Percentiles rank a stretch among this genome's conserved stretches.
These are phyloP conservation scores for Antheraea yamamai DNA, from an alignment of 2,888 invertebrate species.

Conservation along the genomic window DNA sequence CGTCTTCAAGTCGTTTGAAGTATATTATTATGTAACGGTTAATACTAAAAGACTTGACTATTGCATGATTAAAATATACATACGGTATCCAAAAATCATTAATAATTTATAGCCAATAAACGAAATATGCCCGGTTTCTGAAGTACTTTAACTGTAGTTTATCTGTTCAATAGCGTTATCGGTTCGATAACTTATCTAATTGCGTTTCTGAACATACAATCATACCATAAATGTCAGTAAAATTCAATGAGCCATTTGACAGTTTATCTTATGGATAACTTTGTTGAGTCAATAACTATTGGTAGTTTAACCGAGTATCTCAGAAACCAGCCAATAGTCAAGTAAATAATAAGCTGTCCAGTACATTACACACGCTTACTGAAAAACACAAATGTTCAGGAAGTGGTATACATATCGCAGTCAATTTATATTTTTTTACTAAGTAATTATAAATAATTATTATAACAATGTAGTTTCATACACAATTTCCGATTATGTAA, in stretches of 20 bases:
- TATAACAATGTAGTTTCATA: neutral
- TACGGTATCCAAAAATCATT: neutral
- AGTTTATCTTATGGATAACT: no score
- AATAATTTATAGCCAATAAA: neutral
- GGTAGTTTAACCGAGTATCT: no score
- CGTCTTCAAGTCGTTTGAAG: no score
- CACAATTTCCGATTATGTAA: constrained; percentile 4
- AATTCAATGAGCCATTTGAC: no score
- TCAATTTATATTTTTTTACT: neutral
- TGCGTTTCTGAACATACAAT: no score
- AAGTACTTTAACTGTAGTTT: no score
- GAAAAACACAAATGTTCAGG: neutral
- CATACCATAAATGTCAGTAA: no score
- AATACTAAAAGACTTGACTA: neutral
- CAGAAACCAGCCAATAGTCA: neutral
- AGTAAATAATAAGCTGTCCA: neutral
- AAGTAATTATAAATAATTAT: neutral
- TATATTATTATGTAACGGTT: neutral
- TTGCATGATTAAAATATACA: neutral
- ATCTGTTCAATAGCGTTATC: no score
- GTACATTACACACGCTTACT: neutral
- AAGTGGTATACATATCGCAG: neutral
- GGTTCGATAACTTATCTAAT: no score
- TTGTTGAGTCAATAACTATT: no score
- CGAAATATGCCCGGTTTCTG: no score